Percentiles rank a stretch among this genome's conserved stretches.
Evolutionary conservation across 2,888 invertebrate genomes (phyloP).

Genomic region (Ectropis crepuscularia): DNA sequence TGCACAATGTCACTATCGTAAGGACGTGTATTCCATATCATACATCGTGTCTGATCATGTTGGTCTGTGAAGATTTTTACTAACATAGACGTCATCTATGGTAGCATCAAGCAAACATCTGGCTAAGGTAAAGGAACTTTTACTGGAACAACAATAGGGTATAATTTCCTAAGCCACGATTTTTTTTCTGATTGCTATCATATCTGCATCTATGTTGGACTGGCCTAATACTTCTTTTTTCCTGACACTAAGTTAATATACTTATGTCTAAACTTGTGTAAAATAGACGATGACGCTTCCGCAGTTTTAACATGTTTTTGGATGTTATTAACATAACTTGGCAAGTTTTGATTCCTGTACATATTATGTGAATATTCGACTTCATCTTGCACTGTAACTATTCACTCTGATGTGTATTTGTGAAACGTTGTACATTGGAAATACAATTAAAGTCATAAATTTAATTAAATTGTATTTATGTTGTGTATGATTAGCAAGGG

Average conservation of each 20-base stretch:
- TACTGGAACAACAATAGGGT: too few species aligned
- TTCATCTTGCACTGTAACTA: constrained; percentile 12
- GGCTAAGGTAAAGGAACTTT: too few species aligned
- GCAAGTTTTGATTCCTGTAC: background rate
- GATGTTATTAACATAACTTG: constrained; percentile 13
- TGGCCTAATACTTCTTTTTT: background rate
- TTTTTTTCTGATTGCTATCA: too few species aligned
- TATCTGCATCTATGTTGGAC: too few species aligned
- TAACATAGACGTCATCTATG: too few species aligned
- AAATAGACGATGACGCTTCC: constrained; percentile 4
- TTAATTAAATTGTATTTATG: too few species aligned
- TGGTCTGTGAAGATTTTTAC: too few species aligned
- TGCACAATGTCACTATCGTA: background rate
- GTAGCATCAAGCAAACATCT: too few species aligned
- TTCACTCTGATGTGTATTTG: constrained; percentile 4
- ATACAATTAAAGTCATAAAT: background rate
- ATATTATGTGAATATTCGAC: background rate
- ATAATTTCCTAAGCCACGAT: too few species aligned
- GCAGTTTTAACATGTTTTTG: constrained; percentile 11
- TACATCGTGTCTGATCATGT: too few species aligned
- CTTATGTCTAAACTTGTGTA: background rate
- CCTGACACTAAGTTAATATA: background rate
- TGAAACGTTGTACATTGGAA: background rate
- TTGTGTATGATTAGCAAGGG: too few species aligned
- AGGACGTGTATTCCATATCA: too few species aligned